Conservation (phyloP, 2,888 invertebrate species). For the Harpalus rubripes region DNA sequence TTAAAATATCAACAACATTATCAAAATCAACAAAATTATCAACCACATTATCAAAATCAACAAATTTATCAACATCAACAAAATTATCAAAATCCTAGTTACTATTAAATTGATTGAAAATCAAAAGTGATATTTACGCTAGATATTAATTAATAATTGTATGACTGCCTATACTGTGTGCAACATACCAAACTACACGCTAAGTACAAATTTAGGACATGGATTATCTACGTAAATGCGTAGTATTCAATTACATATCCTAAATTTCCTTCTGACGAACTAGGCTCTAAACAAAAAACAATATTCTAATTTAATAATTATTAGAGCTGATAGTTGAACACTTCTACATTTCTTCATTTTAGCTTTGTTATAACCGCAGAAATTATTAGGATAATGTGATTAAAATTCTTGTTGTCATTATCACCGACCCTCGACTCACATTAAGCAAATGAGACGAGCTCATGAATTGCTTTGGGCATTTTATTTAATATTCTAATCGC, state of each 20-base stretch:
- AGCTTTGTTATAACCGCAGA: constrained; percentile 2
- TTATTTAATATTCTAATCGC: background rate
- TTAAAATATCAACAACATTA: constrained; percentile 72
- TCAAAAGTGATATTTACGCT: constrained; percentile 58
- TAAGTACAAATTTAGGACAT: constrained; percentile 41
- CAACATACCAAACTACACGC: background rate
- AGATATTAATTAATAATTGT: constrained; percentile 36
- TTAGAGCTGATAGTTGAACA: constrained; percentile 53
- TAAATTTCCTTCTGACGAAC: constrained; percentile 37
- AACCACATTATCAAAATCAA: background rate
- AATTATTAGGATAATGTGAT: constrained; percentile 32
- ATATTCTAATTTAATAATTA: constrained; percentile 4
- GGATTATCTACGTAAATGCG: constrained; percentile 38
- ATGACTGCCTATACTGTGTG: constrained; percentile 26
- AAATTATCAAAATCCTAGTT: constrained; percentile 20
- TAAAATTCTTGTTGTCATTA: constrained; percentile 25
- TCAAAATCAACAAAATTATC: constrained; percentile 16
- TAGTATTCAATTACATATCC: constrained; percentile 35
- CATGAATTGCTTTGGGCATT: constrained; percentile 6
- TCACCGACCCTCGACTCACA: constrained; percentile 17
- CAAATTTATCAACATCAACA: background rate
- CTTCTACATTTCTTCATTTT: constrained; percentile 14
- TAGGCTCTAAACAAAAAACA: constrained; percentile 42
- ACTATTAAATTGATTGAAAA: constrained; percentile 39
- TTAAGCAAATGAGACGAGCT: background rate